Percentiles rank a stretch among this genome's conserved stretches.
phyloP scores from a whole-genome alignment of 2,113 vertebrate species.

The Centrocercus urophasianus region DNA sequence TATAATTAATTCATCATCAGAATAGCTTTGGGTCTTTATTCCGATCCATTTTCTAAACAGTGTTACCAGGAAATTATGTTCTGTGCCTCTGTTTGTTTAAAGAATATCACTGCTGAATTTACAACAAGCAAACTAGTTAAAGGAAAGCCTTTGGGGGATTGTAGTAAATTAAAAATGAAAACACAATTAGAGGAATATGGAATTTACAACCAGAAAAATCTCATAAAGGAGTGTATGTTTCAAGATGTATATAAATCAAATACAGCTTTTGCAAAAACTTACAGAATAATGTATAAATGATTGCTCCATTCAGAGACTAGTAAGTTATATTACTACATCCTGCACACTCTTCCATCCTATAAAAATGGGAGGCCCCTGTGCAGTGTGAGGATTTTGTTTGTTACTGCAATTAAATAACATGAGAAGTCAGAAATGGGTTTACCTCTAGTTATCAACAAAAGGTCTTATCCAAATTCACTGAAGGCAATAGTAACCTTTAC shows the following conservation, averaged over 20 bases:
- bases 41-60: conserved; percentile 61
- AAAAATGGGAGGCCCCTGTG: neutral
- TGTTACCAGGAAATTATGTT: conserved; percentile 61
- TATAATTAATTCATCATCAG: conserved; percentile 71
- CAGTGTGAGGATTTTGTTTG: neutral
- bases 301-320: neutral
- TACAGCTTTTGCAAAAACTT: conserved; percentile 51
- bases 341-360: neutral
- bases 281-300: conserved; percentile 38
- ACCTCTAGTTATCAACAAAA: neutral
- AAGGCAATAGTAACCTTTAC: neutral
- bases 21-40: conserved; percentile 62
- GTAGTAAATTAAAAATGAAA: conserved; percentile 71
- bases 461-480: neutral
- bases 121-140: conserved; percentile 60
- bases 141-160: conserved; percentile 49
- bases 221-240: conserved; percentile 28
- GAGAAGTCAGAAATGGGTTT: neutral
- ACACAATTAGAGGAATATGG: conserved; percentile 33
- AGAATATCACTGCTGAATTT: conserved; percentile 65
- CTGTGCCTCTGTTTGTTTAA: conserved; percentile 63
- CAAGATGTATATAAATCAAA: conserved; percentile 65
- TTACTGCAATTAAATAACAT: neutral
- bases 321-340: neutral
- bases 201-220: conserved; percentile 44